These are phyloP conservation scores for Turritopsis dohrnii DNA, from an alignment of 30 jellyfish, hydroid and myxozoan species.

Conservation along the genomic window DNA sequence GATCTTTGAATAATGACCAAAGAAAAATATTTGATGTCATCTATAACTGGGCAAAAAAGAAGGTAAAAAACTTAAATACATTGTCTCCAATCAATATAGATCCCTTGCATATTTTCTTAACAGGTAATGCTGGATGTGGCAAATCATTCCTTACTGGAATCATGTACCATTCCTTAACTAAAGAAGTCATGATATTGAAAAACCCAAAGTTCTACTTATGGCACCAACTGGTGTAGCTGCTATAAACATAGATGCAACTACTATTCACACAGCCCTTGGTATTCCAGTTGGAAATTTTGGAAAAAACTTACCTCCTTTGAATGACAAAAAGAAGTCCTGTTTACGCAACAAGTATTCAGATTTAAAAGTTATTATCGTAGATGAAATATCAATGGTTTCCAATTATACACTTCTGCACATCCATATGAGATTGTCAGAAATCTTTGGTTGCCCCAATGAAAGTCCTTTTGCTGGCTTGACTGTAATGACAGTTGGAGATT, in stretches of 20 bases:
- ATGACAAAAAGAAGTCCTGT: constrained; percentile 13
- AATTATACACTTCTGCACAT: not conserved
- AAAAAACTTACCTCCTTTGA: constrained; percentile 17
- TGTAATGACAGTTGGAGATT: constrained; percentile 24
- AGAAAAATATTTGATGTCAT: constrained; percentile 1
- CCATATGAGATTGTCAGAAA: constrained; percentile 11
- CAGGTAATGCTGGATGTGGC: constrained; percentile 20
- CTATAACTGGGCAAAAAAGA: not conserved
- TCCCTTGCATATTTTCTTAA: constrained; percentile 8
- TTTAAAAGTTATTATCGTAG: constrained; percentile 12
- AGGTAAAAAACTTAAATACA: constrained; percentile 1
- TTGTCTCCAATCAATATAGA: constrained; percentile 15
- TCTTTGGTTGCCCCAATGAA: constrained; percentile 19
- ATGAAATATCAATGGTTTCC: constrained; percentile 28
- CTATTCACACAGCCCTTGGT: constrained; percentile 13
- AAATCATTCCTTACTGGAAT: constrained; percentile 2
- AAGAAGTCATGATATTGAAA: not conserved
- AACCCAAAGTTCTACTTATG: constrained; percentile 14
- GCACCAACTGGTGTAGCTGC: constrained; percentile 26
- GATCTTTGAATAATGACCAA: constrained; percentile 11
- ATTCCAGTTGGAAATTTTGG: constrained; percentile 21
- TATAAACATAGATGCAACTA: constrained; percentile 17
- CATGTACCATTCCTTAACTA: constrained; percentile 17
- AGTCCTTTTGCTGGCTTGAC: constrained; percentile 9
- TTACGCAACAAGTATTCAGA: constrained; percentile 18